Evolutionary conservation across 2,888 invertebrate genomes (phyloP).

Genomic region (Drosophila borborema): DNA sequence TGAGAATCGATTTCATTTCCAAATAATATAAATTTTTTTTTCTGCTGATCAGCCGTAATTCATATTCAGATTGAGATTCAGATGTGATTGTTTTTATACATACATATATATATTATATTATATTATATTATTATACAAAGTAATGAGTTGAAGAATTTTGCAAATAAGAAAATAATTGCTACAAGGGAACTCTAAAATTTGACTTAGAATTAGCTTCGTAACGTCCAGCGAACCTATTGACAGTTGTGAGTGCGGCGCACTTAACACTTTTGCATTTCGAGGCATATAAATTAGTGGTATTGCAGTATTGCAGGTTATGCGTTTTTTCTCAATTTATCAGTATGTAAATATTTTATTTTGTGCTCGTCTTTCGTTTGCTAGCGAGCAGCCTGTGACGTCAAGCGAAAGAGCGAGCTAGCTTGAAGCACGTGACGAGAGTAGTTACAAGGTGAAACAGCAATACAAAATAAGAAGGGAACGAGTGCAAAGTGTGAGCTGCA

Average conservation of each 20-base stretch:
- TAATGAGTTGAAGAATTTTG: not conserved
- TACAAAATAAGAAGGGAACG: not conserved
- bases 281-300: slow-evolving; percentile 28
- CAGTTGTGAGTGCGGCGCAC: not conserved
- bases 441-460: slow-evolving; percentile 15
- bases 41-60: too few relatives aligned
- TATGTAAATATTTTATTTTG: slow-evolving; percentile 6
- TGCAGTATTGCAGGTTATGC: slow-evolving; percentile 8
- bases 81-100: too few relatives aligned
- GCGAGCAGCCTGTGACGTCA: slow-evolving; percentile 8
- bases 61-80: too few relatives aligned
- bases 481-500: slow-evolving; percentile 31
- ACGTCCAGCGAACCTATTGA: too few relatives aligned
- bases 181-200: not conserved
- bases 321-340: slow-evolving; percentile 15
- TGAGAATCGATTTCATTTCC: too few relatives aligned
- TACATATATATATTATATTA: too few relatives aligned
- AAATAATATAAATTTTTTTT: too few relatives aligned
- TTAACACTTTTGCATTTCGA: slow-evolving; percentile 13
- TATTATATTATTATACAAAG: not conserved
- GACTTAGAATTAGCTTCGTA: not conserved
- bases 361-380: not conserved
- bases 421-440: slow-evolving; percentile 20
- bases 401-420: not conserved
- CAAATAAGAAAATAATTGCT: not conserved